Percentiles rank a stretch among this genome's conserved stretches.
These are phyloP conservation scores for Spialia ferax DNA, from an alignment of 2,888 invertebrate species.

Conservation along the genomic window DNA sequence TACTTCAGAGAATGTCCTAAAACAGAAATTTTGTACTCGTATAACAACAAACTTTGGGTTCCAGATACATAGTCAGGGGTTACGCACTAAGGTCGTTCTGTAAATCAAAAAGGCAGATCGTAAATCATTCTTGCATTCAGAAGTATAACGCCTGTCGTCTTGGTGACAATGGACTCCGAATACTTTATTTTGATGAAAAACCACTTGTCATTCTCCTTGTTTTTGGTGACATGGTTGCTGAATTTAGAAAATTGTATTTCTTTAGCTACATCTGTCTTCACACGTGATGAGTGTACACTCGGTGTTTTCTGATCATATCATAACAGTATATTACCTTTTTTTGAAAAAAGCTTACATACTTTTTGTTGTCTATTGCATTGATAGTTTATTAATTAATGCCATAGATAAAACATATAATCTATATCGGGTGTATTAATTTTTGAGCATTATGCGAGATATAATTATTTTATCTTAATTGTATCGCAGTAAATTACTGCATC, in stretches of 20 bases:
- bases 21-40: not conserved
- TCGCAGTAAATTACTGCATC: too few species aligned
- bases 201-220: constrained; percentile 1
- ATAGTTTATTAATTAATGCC: too few species aligned
- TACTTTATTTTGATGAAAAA: constrained; percentile 10
- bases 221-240: not conserved
- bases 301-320: too few species aligned
- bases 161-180: constrained; percentile 22
- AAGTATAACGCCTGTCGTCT: constrained; percentile 10
- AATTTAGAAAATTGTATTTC: not conserved
- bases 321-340: too few species aligned
- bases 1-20: not conserved
- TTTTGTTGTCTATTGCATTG: too few species aligned
- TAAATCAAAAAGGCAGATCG: constrained; percentile 16
- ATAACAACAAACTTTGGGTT: not conserved
- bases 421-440: too few species aligned
- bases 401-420: too few species aligned
- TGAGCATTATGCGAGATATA: not conserved
- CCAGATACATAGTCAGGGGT: not conserved
- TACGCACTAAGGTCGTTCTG: not conserved
- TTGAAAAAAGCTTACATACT: too few species aligned
- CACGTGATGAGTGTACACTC: too few species aligned
- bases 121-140: constrained; percentile 25
- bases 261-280: not conserved
- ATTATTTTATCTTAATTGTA: not conserved